Evolutionary conservation across 1,140 invertebrate genomes (phyloP).

Genomic region (Leptoteleia sp.): DNA sequence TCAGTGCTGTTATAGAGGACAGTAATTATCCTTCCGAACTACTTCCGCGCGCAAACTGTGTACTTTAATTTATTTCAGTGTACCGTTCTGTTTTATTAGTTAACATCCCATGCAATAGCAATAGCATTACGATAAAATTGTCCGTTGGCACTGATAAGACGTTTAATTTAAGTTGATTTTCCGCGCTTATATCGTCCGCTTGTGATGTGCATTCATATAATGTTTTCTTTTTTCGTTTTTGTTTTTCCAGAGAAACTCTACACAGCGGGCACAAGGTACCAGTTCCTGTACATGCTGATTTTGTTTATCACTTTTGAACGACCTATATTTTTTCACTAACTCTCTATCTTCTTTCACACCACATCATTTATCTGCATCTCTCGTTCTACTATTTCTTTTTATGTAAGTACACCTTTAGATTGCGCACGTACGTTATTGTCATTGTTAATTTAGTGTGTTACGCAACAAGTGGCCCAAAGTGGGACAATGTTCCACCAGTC

Average conservation of each 20-base stretch:
- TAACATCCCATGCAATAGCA: no score
- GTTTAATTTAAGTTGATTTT: no score
- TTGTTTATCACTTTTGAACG: constrained; percentile 59
- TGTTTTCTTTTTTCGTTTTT: constrained; percentile 79
- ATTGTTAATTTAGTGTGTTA: no score
- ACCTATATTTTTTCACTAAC: constrained; percentile 50
- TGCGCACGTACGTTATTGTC: constrained; percentile 11
- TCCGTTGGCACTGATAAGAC: no score
- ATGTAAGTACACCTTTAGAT: constrained; percentile 25
- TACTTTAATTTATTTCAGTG: no score
- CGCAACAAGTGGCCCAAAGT: no score
- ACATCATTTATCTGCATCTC: constrained; percentile 42
- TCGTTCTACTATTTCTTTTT: constrained; percentile 39
- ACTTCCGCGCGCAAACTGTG: no score
- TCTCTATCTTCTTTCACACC: constrained; percentile 35
- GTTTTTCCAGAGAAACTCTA: constrained; percentile 80
- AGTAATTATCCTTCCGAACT: no score
- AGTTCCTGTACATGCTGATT: constrained; percentile 66
- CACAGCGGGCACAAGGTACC: constrained; percentile 81
- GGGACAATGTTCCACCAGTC: no score
- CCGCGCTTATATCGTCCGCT: constrained; percentile 64
- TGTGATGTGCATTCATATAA: constrained; percentile 76
- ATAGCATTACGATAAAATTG: no score
- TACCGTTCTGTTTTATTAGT: no score
- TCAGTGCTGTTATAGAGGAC: no score